Percentiles rank a stretch among this genome's conserved stretches.
phyloP scores from a whole-genome alignment of 2,797 vertebrate species.

The Ctenopoma multispine region DNA sequence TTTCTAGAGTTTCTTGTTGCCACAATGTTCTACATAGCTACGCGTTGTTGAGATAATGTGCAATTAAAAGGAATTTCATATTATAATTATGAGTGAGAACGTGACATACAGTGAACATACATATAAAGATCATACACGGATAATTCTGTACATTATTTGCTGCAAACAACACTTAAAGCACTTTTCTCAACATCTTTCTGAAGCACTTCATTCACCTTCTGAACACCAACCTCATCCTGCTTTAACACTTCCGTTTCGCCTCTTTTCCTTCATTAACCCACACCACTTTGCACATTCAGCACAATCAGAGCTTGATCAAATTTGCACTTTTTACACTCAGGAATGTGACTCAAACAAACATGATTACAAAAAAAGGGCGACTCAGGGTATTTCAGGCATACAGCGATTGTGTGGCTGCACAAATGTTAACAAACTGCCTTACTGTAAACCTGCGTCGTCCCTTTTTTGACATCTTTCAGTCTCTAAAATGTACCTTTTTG shows the following conservation, averaged over 20 bases:
- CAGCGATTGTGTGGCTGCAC: conserved; percentile 33
- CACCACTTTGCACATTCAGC: conserved; percentile 15
- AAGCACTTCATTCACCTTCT: not conserved
- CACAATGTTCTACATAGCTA: conserved; percentile 37
- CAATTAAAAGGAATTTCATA: conserved; percentile 1
- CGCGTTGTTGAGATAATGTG: conserved; percentile 17
- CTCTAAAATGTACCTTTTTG: not conserved
- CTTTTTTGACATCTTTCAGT: not conserved
- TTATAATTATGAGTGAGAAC: conserved; percentile 16
- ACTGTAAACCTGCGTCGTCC: not conserved
- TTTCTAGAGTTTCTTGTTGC: conserved; percentile 10
- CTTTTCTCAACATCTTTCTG: conserved; percentile 18
- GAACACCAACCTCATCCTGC: not conserved
- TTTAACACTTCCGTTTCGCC: not conserved
- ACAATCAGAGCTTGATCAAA: conserved; percentile 50
- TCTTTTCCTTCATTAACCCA: not conserved
- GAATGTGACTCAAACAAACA: not conserved
- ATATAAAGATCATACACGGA: conserved; percentile 38
- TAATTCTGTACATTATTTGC: conserved; percentile 72
- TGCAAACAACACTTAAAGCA: conserved; percentile 68
- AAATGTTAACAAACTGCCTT: not conserved
- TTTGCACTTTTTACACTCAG: conserved; percentile 31
- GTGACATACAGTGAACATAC: conserved; percentile 39
- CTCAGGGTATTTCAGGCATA: accelerated
- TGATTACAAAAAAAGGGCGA: not conserved